Evolutionary conservation across 1,140 invertebrate species (phyloP).

Genomic region (Ips typographus): DNA sequence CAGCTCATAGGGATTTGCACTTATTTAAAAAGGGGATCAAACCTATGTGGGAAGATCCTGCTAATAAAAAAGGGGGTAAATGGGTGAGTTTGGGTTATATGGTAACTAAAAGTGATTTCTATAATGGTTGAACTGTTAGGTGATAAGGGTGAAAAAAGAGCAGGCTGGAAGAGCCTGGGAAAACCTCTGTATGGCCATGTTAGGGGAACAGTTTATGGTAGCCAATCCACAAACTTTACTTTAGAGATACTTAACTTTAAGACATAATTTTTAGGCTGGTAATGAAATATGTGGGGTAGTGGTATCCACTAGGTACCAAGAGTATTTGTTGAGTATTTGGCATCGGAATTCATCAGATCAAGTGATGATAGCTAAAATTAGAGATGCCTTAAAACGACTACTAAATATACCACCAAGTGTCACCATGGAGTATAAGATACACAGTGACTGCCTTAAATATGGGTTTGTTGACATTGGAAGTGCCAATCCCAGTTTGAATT

Average conservation of each 20-base stretch:
- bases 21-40: conserved; percentile 98
- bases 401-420: conserved; percentile 91
- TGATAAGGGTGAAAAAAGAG: conserved; percentile 87
- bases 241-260: too few species aligned
- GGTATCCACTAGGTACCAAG: conserved; percentile 76
- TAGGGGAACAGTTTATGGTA: conserved; percentile 98
- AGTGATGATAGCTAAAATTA: conserved; percentile 82
- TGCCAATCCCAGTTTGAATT: conserved; percentile 12
- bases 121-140: conserved; percentile 44
- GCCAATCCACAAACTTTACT: too few species aligned
- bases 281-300: conserved; percentile 98
- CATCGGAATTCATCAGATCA: conserved; percentile 91
- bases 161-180: conserved; percentile 97
- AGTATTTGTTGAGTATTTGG: conserved; percentile 98
- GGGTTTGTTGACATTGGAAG: conserved; percentile 25
- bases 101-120: conserved; percentile 4
- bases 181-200: conserved; percentile 96
- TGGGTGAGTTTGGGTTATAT: conserved; percentile 68
- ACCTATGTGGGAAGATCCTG: conserved; percentile 98
- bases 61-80: conserved; percentile 94
- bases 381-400: conserved; percentile 91
- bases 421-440: conserved; percentile 96
- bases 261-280: conserved; percentile 59
- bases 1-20: conserved; percentile 92
- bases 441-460: conserved; percentile 61